Evolutionary conservation across 2,888 invertebrate genomes (phyloP).

Genomic region (Oligia latruncula): DNA sequence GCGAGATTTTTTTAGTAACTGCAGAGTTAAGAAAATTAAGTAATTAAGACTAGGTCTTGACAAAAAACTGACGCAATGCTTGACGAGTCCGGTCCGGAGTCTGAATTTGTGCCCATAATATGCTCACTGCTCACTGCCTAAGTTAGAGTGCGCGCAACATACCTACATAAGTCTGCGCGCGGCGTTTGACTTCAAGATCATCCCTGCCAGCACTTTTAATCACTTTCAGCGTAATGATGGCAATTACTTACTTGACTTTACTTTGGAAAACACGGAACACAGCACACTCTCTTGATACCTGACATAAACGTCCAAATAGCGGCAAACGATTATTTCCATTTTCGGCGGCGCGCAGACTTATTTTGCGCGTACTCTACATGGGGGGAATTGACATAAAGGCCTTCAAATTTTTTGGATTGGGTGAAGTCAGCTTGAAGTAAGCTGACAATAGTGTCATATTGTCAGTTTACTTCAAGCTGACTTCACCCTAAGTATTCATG

Average conservation of each 20-base stretch:
- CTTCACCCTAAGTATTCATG: background rate
- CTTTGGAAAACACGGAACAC: background rate
- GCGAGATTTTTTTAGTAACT: slow-evolving; percentile 40
- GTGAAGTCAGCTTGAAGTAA: too few relatives aligned
- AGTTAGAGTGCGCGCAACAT: background rate
- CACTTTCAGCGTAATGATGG: background rate
- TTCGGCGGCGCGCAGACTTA: background rate
- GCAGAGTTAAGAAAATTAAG: background rate
- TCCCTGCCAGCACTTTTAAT: background rate
- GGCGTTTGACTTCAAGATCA: background rate
- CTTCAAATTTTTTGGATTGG: background rate
- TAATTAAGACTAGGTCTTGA: background rate
- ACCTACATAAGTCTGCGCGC: background rate
- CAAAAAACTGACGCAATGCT: background rate
- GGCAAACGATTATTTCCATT: background rate
- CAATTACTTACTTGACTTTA: background rate
- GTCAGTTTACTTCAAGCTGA: background rate
- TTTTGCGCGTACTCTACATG: background rate
- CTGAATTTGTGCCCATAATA: background rate
- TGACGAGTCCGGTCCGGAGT: background rate
- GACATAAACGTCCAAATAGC: background rate
- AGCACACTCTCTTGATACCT: background rate
- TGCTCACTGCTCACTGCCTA: background rate
- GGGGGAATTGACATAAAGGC: background rate
- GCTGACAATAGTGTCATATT: too few relatives aligned